A percentile compares a stretch with the other conserved stretches of the same genome.
phyloP scores from a whole-genome alignment of 1,140 invertebrate species.

The Zaprionus inermis region DNA sequence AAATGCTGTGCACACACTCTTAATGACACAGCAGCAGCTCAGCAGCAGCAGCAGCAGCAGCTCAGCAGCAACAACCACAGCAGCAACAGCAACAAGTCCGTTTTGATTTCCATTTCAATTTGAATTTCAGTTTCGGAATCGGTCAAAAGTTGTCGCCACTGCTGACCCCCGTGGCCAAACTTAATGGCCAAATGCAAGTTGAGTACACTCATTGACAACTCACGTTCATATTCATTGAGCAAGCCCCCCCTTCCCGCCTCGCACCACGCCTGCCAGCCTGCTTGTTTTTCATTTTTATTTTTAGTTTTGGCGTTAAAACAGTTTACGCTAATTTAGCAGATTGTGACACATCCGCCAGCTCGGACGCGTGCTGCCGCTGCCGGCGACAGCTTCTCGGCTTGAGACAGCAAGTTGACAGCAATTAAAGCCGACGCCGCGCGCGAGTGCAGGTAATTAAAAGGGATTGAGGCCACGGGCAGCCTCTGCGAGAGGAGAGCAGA shows the following conservation, averaged over 20 bases:
- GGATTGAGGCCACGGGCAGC: constrained; percentile 64
- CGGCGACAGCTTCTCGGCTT: constrained; percentile 56
- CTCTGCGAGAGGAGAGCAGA: background rate
- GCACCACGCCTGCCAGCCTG: too few relatives aligned
- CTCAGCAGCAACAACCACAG: background rate
- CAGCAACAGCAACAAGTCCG: constrained; percentile 4
- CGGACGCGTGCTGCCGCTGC: constrained; percentile 53
- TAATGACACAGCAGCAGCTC: constrained; percentile 2
- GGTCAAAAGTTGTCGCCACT: constrained; percentile 22
- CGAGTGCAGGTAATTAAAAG: constrained; percentile 58
- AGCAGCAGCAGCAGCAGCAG: background rate
- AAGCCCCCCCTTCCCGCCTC: constrained; percentile 15
- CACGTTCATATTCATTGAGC: constrained; percentile 21
- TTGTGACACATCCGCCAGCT: constrained; percentile 68
- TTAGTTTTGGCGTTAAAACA: constrained; percentile 71
- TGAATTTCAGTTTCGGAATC: constrained; percentile 6
- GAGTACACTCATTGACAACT: constrained; percentile 2
- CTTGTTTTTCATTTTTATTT: constrained; percentile 7
- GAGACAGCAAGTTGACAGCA: constrained; percentile 69
- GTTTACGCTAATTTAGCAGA: constrained; percentile 75
- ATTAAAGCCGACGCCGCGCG: constrained; percentile 48
- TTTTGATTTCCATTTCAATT: constrained; percentile 6
- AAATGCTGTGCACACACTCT: constrained; percentile 52
- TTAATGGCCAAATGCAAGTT: constrained; percentile 1
- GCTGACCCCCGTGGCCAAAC: constrained; percentile 15